A percentile compares a stretch with the other conserved stretches of the same genome.
phyloP scores from a whole-genome alignment of 2,888 invertebrate species.

The Hylaea fasciaria region DNA sequence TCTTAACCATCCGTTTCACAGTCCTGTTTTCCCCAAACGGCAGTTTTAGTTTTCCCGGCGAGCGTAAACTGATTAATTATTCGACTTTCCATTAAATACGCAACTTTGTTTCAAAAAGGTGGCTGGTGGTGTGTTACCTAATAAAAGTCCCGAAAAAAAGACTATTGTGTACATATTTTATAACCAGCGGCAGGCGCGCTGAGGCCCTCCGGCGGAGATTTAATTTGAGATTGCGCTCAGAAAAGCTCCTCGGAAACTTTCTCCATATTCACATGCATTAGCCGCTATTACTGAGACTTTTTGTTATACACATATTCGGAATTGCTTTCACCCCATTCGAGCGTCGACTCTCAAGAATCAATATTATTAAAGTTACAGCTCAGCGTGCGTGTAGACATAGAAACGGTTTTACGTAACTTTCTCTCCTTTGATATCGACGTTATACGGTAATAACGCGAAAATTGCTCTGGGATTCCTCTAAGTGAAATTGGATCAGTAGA shows the following conservation, averaged over 20 bases:
- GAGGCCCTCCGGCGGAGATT: slow-evolving; percentile 68
- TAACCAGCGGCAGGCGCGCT: slow-evolving; percentile 58
- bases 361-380: slow-evolving; percentile 50
- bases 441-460: slow-evolving; percentile 37
- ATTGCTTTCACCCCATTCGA: slow-evolving; percentile 59
- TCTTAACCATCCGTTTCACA: slow-evolving; percentile 4
- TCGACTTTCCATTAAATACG: slow-evolving; percentile 29
- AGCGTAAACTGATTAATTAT: slow-evolving; percentile 36
- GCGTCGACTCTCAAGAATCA: slow-evolving; percentile 48
- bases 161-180: slow-evolving; percentile 64
- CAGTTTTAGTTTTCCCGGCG: slow-evolving; percentile 1
- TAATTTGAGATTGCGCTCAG: slow-evolving; percentile 79
- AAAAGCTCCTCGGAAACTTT: slow-evolving; percentile 70
- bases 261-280: slow-evolving; percentile 75
- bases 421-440: slow-evolving; percentile 38
- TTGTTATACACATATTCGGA: slow-evolving; percentile 60
- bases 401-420: slow-evolving; percentile 35
- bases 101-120: slow-evolving; percentile 42
- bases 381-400: slow-evolving; percentile 36
- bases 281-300: slow-evolving; percentile 68
- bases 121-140: slow-evolving; percentile 54
- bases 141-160: slow-evolving; percentile 59
- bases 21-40: slow-evolving; percentile 16
- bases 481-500: slow-evolving; percentile 36
- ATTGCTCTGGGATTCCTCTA: slow-evolving; percentile 32